phyloP scores from a whole-genome alignment of 2,113 vertebrate species.

The Circaetus gallicus region DNA sequence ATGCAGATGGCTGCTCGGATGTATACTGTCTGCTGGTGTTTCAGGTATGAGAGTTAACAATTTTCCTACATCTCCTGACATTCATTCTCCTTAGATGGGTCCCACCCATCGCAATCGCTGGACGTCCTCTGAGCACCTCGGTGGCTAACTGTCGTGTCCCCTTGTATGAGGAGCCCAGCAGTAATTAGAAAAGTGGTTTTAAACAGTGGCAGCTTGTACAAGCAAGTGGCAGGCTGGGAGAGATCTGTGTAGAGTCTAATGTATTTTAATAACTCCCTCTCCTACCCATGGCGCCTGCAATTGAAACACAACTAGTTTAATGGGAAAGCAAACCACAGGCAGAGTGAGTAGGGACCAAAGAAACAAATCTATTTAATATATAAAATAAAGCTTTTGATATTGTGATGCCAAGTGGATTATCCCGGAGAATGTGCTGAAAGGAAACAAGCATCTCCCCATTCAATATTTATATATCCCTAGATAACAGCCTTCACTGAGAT shows the following conservation, averaged over 20 bases:
- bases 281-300: neutral
- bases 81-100: neutral
- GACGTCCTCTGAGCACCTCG: fast-evolving
- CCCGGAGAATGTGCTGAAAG: constrained; percentile 28
- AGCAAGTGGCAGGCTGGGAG: neutral
- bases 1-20: neutral
- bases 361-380: constrained; percentile 41
- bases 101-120: neutral
- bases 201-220: neutral
- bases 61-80: neutral
- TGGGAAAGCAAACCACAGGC: neutral
- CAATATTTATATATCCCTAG: constrained; percentile 55
- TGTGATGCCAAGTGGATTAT: constrained; percentile 35
- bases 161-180: neutral
- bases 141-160: neutral
- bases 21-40: neutral
- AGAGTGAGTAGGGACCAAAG: neutral
- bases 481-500: constrained; percentile 40
- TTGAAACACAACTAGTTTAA: neutral
- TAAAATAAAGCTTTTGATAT: constrained; percentile 40
- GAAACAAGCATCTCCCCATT: constrained; percentile 23
- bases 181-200: neutral
- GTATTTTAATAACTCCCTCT: neutral
- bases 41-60: neutral
- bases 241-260: neutral